Percentiles rank a stretch among this genome's conserved stretches.
phyloP scores from a whole-genome alignment of 2,113 vertebrate species.

The Colius striatus region DNA sequence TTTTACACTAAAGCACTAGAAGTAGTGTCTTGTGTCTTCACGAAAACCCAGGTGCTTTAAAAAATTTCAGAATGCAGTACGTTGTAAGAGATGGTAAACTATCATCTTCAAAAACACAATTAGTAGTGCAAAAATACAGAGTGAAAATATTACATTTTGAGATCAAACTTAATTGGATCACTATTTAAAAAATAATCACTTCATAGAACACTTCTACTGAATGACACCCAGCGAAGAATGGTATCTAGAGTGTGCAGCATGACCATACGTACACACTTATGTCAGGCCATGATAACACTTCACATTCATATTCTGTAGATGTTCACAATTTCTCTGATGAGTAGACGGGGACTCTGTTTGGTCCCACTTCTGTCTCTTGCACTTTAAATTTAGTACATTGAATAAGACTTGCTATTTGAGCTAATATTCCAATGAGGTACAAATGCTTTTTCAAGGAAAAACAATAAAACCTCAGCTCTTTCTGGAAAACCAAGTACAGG shows the following conservation, averaged over 20 bases:
- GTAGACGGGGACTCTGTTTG: neutral
- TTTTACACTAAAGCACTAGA: neutral
- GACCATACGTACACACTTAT: neutral
- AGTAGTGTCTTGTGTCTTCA: neutral
- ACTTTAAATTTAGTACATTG: neutral
- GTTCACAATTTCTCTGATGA: neutral
- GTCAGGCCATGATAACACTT: neutral
- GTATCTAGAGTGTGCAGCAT: rapidly evolving
- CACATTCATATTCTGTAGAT: neutral
- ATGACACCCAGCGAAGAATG: neutral
- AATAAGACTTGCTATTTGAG: neutral
- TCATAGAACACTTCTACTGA: neutral
- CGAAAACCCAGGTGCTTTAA: neutral
- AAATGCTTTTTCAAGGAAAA: neutral
- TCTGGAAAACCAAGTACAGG: neutral
- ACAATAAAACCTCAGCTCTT: neutral
- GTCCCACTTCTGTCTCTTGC: neutral
- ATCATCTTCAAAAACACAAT: neutral
- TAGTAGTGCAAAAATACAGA: neutral
- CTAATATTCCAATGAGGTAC: neutral
- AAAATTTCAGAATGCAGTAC: neutral
- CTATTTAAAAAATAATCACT: neutral
- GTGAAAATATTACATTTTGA: neutral
- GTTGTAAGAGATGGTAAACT: neutral
- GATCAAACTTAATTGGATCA: neutral